Conservation (phyloP, 2,113 vertebrate genomes). For the Herpailurus yagouaroundi region DNA sequence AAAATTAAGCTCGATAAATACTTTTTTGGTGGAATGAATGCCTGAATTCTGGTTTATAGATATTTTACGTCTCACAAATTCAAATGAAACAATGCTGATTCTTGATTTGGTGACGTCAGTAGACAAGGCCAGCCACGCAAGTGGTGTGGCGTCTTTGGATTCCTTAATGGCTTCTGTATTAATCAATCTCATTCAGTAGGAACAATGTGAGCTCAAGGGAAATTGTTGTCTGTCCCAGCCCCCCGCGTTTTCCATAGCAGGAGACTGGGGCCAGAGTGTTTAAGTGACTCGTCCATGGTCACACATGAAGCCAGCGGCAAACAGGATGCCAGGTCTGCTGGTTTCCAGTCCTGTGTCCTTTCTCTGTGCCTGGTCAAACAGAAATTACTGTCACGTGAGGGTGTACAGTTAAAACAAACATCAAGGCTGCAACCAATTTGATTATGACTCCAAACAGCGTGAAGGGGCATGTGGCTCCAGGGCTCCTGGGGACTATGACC, state of each 20-base stretch:
- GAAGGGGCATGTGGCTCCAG: not conserved
- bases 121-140: not conserved
- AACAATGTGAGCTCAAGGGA: not conserved
- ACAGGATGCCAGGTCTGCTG: constrained; percentile 37
- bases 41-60: not conserved
- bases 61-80: not conserved
- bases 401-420: constrained; percentile 4
- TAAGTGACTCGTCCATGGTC: constrained; percentile 59
- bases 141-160: not conserved
- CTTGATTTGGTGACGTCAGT: not conserved
- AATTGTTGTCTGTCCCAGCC: not conserved
- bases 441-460: not conserved
- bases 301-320: not conserved
- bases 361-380: constrained; percentile 71
- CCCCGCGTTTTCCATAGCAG: not conserved
- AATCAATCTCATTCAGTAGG: not conserved
- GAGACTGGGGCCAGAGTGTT: not conserved
- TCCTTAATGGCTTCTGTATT: not conserved
- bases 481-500: not conserved
- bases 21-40: not conserved
- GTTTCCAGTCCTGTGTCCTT: constrained; percentile 51
- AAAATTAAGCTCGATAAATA: not conserved
- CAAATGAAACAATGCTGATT: not conserved
- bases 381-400: constrained; percentile 52
- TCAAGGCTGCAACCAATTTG: not conserved